Percentiles rank a stretch among this genome's conserved stretches.
Evolutionary conservation across 2,797 vertebrate genomes (phyloP).

Genomic region (Cygnus olor): DNA sequence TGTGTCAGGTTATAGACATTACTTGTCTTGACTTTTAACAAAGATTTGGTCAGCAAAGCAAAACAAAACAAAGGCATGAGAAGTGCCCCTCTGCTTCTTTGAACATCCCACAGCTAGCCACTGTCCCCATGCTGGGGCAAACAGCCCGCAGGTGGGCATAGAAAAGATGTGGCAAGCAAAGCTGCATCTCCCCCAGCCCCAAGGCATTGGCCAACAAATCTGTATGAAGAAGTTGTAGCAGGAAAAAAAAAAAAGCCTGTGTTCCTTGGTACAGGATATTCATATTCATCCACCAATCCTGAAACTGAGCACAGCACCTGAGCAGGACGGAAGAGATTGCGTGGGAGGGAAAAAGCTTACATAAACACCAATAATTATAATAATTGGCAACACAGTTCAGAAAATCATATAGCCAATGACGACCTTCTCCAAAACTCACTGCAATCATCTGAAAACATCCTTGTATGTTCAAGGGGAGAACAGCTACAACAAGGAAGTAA

Average conservation of each 20-base stretch:
- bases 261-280: not conserved
- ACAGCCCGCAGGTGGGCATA: not conserved
- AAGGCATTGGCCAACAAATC: not conserved
- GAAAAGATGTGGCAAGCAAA: not conserved
- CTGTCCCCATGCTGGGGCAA: not conserved
- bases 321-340: not conserved
- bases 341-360: not conserved
- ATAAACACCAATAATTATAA: not conserved
- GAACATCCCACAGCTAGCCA: not conserved
- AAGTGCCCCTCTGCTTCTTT: not conserved
- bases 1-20: not conserved
- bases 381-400: not conserved
- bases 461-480: not conserved
- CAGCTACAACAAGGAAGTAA: constrained; percentile 26
- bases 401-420: not conserved
- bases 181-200: not conserved
- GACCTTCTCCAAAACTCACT: not conserved
- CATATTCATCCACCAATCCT: no score
- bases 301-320: not conserved
- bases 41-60: not conserved
- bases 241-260: not conserved
- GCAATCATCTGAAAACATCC: not conserved
- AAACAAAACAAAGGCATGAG: not conserved
- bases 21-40: not conserved
- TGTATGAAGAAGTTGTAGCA: not conserved